Base-by-base conservation (phyloP, 2,888 invertebrate species). In the Norana najaformis region DNA sequence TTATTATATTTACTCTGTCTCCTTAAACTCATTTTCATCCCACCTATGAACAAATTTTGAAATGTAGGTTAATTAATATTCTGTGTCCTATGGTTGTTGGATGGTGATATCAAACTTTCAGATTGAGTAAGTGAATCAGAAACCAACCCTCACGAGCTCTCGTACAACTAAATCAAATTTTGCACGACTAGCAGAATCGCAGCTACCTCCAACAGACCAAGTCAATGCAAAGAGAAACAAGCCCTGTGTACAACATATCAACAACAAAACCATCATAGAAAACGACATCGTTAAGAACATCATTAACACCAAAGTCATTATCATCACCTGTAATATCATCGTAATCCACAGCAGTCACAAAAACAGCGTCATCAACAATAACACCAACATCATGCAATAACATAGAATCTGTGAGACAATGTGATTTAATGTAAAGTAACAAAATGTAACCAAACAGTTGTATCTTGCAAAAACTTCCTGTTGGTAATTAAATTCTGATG, bases 201-300 rank as follows among this genome's bases (percentile, higher is more conserved):
- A 94, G 0, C 97, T 97, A 0, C 97, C 97, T 89, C 98, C 98
- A 93, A 98, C 94, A 0, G 98, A 97, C 98, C 98, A 99, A 92
- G 98, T 97, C 91, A 97, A 96, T 0, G 98, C 97, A 94, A 98
- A 98, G 94, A 98, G 97, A 95, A 98, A 98, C 0, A 97, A 97
- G 0, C 98, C 98, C 97, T 97, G 94, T 41, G 93, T 92, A 37
- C 30, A 83, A 20, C 83, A 37, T 30, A 35, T 85, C 36, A 88
- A 30, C 88, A 88, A 37, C 38, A 38, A 37, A 6, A 88, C 20
- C 88, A 88, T 69, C 82, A 69, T 69, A 23, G 23, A 37, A 2
- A 34, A 34, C 85, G 34, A n/a, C 88, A 88, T n/a, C 0, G 8
- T 88, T 30, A 88, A 30, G n/a, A 88, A 37, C 88, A 88, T 35